Evolutionary conservation across 2,888 invertebrate species (phyloP), one percentile per base, ranked within the genome.

Genomic region (Himalopsyche kuldschensis): DNA sequence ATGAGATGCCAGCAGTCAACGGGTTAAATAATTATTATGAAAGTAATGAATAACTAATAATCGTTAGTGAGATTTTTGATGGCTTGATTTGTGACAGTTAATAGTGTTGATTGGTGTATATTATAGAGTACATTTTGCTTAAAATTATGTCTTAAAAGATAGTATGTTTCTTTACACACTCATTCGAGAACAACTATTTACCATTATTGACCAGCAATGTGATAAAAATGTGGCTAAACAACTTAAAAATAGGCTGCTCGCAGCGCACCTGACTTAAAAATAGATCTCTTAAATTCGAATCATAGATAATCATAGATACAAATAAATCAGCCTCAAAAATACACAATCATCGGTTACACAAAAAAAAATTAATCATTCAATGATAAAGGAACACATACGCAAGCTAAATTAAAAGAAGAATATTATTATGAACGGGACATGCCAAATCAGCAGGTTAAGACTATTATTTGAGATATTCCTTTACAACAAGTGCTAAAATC

Each of bases 201-300:
- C 85, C 85, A 81, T 78, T 81, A 86, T 86, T 86, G 86, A 84
- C 86, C 86, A 86, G 86, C 86, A 86, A 86, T 75, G 69, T 79
- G 85, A 86, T 86, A 86, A 86, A 84, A 75, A 80, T 78, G 75
- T 79, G 48, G 79, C 46, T 46, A 79, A 83, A 84, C 46, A 84
- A 82, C 46, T 47, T 80, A 77, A 77, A 82, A 82, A 82, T 77
- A 75, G 81, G 81, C 86, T 81, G 86, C 86, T 86, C 76, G 86
- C 86, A 86, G 86, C 84, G 69, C 78, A 46, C 80, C 80, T 76
- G 76, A n/a, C 83, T 80, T 80, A 80, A 80, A 41, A 76, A 75
- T 81, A 81, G 69, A 77, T 77, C 47, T 77, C 81, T 81, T 81
- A 76, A 69, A 30, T 27, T 69, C 69, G 69, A 69, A 69, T 15